These are phyloP conservation scores for Aricia artaxerxes DNA, from an alignment of 2,888 invertebrate genomes.

Conservation along the genomic window DNA sequence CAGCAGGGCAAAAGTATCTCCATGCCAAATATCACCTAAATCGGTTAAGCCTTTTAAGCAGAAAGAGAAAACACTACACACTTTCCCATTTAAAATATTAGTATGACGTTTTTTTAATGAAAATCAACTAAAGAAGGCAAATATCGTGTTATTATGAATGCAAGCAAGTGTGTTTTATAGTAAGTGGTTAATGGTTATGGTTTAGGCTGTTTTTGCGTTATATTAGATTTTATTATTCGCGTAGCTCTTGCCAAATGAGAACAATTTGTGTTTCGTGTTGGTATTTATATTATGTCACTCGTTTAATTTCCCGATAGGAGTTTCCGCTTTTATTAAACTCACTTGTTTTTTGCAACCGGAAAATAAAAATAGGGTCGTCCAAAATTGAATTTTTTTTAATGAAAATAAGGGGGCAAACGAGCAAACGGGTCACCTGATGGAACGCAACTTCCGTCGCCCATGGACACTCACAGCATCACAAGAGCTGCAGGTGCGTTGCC, in stretches of 20 bases:
- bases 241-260: constrained; percentile 4
- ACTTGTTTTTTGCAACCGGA: not conserved
- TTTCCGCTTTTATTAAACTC: not conserved
- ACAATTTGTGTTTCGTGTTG: not conserved
- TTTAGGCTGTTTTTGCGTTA: not conserved
- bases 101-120: not conserved
- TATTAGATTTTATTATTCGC: not conserved
- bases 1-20: no score
- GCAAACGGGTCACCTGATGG: no score
- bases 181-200: not conserved
- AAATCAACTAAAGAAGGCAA: not conserved
- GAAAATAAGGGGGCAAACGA: no score
- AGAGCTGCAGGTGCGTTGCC: no score
- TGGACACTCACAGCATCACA: no score
- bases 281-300: not conserved
- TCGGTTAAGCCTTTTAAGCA: no score
- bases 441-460: no score
- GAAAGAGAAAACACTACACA: no score
- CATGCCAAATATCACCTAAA: no score
- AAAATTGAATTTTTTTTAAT: no score
- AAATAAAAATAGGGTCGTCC: not conserved
- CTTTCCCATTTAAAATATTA: no score
- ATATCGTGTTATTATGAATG: not conserved
- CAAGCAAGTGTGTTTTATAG: not conserved
- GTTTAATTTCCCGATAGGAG: not conserved